Conservation (phyloP, 2,113 vertebrate genomes). For the Lophochroa leadbeateri region DNA sequence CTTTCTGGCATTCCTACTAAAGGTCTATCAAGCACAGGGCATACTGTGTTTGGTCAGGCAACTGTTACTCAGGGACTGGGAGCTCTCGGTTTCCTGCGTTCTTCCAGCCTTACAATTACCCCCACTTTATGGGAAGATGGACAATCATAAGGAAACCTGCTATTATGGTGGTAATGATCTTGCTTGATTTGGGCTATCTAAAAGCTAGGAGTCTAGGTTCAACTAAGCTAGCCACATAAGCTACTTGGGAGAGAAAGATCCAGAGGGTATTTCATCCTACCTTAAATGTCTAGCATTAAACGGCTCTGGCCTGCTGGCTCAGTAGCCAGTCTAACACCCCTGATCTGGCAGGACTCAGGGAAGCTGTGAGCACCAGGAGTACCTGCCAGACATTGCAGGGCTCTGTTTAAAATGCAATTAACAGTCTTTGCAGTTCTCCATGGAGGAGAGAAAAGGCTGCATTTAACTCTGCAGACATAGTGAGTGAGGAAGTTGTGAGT, state of each 20-base stretch:
- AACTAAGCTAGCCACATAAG: neutral
- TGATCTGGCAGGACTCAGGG: neutral
- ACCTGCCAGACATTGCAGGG: neutral
- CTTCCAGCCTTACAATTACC: neutral
- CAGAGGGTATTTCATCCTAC: neutral
- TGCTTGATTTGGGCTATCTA: neutral
- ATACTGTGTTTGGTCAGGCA: fast-evolving
- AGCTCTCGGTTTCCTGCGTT: neutral
- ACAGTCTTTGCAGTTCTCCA: neutral
- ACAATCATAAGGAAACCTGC: neutral
- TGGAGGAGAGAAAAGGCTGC: neutral
- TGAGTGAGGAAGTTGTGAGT: neutral
- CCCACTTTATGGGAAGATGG: neutral
- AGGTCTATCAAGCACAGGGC: neutral
- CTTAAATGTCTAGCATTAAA: neutral
- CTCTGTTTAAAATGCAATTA: neutral
- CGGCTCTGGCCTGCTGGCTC: neutral
- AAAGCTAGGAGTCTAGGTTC: neutral
- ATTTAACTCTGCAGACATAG: neutral
- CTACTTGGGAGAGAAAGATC: neutral
- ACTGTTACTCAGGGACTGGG: neutral
- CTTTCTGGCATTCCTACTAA: neutral
- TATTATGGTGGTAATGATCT: neutral
- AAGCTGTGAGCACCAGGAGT: neutral
- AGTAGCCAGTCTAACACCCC: neutral